A percentile compares a stretch with the other conserved stretches of the same genome.
Evolutionary conservation across 2,888 invertebrate genomes (phyloP).

Genomic region (Nomada hirtipes): DNA sequence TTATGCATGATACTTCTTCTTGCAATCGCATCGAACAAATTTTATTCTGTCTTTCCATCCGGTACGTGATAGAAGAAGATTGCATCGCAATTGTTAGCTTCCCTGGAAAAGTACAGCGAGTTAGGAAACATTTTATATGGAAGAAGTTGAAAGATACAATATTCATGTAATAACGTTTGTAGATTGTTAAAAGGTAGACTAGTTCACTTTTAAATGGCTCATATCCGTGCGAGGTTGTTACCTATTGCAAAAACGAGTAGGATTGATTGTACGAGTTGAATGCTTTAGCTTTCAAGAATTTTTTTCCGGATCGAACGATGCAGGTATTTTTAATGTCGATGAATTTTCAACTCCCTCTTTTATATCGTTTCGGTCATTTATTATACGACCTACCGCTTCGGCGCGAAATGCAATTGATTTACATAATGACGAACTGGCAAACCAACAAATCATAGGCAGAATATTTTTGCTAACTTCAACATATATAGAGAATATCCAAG

Average conservation of each 20-base stretch:
- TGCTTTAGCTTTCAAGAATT: constrained; percentile 23
- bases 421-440: constrained; percentile 23
- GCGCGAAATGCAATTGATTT: constrained; percentile 19
- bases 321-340: constrained; percentile 13
- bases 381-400: constrained; percentile 2
- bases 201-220: background rate
- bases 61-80: background rate
- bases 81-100: too few species aligned
- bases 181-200: constrained; percentile 3
- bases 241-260: constrained; percentile 23
- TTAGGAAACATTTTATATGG: too few species aligned
- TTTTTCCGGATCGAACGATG: background rate
- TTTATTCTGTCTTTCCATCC: background rate
- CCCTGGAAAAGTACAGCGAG: too few species aligned
- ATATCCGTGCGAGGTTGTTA: constrained; percentile 26
- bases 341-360: constrained; percentile 1
- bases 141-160: too few species aligned
- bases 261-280: constrained; percentile 43
- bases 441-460: background rate
- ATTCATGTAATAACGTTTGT: background rate
- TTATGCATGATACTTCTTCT: background rate
- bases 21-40: background rate
- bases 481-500: background rate
- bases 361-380: background rate
- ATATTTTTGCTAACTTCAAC: background rate